phyloP scores from a whole-genome alignment of 2,797 vertebrate species.

The Pangasius krempfi region DNA sequence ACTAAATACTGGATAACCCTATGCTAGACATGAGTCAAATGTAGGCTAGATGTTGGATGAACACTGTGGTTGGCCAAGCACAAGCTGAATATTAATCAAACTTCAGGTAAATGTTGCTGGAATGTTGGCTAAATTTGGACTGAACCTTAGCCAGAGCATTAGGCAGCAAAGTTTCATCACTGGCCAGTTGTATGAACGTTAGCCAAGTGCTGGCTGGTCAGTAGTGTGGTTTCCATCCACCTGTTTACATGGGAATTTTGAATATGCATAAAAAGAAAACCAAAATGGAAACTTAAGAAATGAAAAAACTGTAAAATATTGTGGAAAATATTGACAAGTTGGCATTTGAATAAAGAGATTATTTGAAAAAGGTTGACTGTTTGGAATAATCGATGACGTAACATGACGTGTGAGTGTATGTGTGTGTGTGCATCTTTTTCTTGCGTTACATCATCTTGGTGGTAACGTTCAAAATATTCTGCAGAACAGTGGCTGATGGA shows the following conservation, averaged over 20 bases:
- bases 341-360: background rate
- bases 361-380: background rate
- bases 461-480: too few relatives aligned
- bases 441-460: background rate
- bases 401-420: background rate
- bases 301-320: too few relatives aligned
- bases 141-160: background rate
- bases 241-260: background rate
- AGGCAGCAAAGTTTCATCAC: slow-evolving; percentile 14
- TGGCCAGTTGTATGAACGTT: slow-evolving; percentile 1
- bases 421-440: background rate
- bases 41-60: background rate
- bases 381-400: background rate
- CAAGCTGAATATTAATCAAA: background rate
- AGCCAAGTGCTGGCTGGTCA: background rate
- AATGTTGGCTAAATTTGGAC: background rate
- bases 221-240: background rate
- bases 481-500: background rate
- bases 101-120: background rate
- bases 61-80: background rate
- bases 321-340: background rate
- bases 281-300: background rate
- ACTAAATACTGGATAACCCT: slow-evolving; percentile 4
- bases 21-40: background rate
- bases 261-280: background rate